These are phyloP conservation scores for Synanceia verrucosa DNA, from an alignment of 2,797 vertebrate species.

Conservation along the genomic window DNA sequence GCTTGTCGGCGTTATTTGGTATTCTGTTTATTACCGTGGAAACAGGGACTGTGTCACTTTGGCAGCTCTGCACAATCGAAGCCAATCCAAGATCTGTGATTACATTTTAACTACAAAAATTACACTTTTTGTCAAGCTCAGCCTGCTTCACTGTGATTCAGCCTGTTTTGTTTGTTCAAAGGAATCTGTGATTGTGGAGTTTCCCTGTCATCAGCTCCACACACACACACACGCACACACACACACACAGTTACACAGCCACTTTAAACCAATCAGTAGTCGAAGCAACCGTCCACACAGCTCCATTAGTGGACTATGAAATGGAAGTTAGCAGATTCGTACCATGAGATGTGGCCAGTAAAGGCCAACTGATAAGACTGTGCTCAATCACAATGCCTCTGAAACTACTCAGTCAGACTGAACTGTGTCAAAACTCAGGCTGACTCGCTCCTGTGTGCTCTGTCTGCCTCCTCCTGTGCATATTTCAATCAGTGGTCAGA, in stretches of 20 bases:
- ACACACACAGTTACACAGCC: not conserved
- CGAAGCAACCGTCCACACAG: slow-evolving; percentile 14
- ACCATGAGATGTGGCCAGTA: slow-evolving; percentile 29
- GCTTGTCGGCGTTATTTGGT: slow-evolving; percentile 43
- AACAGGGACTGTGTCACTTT: slow-evolving; percentile 50
- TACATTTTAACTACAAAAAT: slow-evolving; percentile 66
- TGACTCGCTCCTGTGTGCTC: not conserved
- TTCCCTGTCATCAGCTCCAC: slow-evolving; percentile 43
- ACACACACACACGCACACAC: not conserved
- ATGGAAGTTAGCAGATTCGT: slow-evolving; percentile 48
- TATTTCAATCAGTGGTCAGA: not conserved
- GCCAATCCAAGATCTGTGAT: slow-evolving; percentile 66
- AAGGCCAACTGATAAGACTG: slow-evolving; percentile 16
- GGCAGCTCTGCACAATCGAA: slow-evolving; percentile 63
- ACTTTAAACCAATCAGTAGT: slow-evolving; percentile 39
- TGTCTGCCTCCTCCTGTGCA: not conserved
- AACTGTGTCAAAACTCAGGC: slow-evolving; percentile 2
- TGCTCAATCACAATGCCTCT: slow-evolving; percentile 25
- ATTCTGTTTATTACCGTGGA: slow-evolving; percentile 53
- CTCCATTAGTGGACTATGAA: slow-evolving; percentile 52
- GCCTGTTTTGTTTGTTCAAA: slow-evolving; percentile 53
- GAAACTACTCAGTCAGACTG: slow-evolving; percentile 4
- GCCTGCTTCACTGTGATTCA: slow-evolving; percentile 37
- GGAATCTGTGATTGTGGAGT: slow-evolving; percentile 62
- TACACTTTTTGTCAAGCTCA: slow-evolving; percentile 51